Percentiles rank a stretch among this genome's conserved stretches.
These are phyloP conservation scores for Drosophila neotestacea DNA, from an alignment of 2,888 invertebrate species.

Conservation along the genomic window DNA sequence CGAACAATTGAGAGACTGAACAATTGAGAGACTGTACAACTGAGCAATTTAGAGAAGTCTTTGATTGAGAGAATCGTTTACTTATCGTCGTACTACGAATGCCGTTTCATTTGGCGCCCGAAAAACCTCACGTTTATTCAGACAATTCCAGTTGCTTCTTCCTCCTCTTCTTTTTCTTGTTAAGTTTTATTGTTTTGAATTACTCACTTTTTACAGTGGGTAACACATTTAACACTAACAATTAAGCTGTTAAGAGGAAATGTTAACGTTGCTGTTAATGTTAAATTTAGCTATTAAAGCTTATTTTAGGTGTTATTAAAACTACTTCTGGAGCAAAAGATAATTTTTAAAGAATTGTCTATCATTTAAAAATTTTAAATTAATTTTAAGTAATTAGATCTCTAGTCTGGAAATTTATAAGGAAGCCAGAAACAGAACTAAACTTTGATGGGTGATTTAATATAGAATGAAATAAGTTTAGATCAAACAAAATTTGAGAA, in stretches of 20 bases:
- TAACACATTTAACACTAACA: not conserved
- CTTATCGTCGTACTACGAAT: conserved; percentile 50
- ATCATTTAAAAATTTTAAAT: too few relatives aligned
- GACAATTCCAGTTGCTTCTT: conserved; percentile 10
- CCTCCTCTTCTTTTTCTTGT: conserved; percentile 18
- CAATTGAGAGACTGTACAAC: conserved; percentile 14
- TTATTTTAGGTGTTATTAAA: too few relatives aligned
- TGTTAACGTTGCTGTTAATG: conserved; percentile 4
- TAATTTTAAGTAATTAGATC: too few relatives aligned
- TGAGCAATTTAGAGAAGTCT: conserved; percentile 32
- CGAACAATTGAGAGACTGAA: conserved; percentile 1
- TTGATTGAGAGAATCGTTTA: conserved; percentile 29
- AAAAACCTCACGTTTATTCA: conserved; percentile 47
- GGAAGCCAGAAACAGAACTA: too few relatives aligned
- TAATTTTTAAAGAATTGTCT: too few relatives aligned
- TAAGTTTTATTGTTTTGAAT: conserved; percentile 16
- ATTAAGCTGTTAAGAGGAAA: too few relatives aligned
- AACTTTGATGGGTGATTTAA: too few relatives aligned
- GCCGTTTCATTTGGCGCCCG: conserved; percentile 38
- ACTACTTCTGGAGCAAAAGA: too few relatives aligned
- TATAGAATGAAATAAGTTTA: too few relatives aligned
- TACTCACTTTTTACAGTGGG: conserved; percentile 28
- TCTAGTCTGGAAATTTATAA: too few relatives aligned
- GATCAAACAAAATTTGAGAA: too few relatives aligned
- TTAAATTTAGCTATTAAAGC: not conserved